Conservation (phyloP, 2,888 invertebrate species). For the Cerceris ruficornis region DNA sequence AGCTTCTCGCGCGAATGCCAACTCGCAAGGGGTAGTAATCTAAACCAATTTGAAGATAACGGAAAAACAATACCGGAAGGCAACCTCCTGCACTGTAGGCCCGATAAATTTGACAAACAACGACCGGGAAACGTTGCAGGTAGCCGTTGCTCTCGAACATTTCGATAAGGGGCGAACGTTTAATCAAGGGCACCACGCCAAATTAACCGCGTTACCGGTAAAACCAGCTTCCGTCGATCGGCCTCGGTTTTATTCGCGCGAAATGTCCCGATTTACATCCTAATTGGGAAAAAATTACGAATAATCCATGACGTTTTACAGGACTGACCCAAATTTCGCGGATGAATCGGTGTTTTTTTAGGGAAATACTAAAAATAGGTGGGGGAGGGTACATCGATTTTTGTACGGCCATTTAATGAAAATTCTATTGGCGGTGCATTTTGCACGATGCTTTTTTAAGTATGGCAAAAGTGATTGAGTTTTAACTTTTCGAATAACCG, state of each 20-base stretch:
- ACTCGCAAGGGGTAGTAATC: slow-evolving; percentile 41
- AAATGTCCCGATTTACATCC: too few relatives aligned
- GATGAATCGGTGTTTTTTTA: too few relatives aligned
- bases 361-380: too few relatives aligned
- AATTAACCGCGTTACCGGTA: slow-evolving; percentile 28
- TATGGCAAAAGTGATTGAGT: too few relatives aligned
- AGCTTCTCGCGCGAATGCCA: slow-evolving; percentile 22
- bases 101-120: slow-evolving; percentile 40
- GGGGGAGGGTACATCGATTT: too few relatives aligned
- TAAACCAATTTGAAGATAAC: slow-evolving; percentile 55
- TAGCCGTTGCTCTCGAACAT: slow-evolving; percentile 4
- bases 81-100: slow-evolving; percentile 1
- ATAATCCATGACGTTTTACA: too few relatives aligned
- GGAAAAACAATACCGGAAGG: slow-evolving; percentile 50
- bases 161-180: slow-evolving; percentile 37
- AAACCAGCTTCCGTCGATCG: slow-evolving; percentile 5
- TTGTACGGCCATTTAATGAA: too few relatives aligned
- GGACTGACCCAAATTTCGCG: too few relatives aligned
- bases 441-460: too few relatives aligned
- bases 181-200: slow-evolving; percentile 39
- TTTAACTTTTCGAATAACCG: too few relatives aligned
- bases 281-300: too few relatives aligned
- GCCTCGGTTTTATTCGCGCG: not conserved
- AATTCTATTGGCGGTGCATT: too few relatives aligned
- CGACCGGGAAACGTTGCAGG: slow-evolving; percentile 18